phyloP scores from a whole-genome alignment of 2,888 invertebrate species.

The Adelphocoris suturalis region DNA sequence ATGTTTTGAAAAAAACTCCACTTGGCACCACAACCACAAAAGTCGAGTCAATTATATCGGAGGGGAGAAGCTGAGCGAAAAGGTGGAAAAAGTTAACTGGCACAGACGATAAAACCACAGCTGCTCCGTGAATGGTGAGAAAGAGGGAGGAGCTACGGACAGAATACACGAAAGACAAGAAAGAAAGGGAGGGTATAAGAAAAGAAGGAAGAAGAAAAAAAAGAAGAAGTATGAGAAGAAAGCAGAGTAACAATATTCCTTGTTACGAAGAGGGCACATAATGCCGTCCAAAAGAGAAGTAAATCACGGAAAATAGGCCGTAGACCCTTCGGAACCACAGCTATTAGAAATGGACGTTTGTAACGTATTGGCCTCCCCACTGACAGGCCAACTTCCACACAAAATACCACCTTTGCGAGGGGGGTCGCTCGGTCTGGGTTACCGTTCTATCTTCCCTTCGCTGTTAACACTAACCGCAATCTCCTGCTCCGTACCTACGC shows the following conservation, averaged over 20 bases:
- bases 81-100: conserved; percentile 39
- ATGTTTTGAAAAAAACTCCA: background rate
- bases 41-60: conserved; percentile 21
- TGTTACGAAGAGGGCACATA: conserved; percentile 60
- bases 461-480: conserved; percentile 60
- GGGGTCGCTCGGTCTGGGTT: background rate
- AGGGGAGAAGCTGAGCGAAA: background rate
- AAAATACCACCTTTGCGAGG: conserved; percentile 58
- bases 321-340: conserved; percentile 55
- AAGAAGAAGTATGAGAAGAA: conserved; percentile 46
- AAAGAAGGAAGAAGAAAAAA: conserved; percentile 14
- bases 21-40: background rate
- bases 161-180: background rate
- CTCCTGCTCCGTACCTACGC: conserved; percentile 35
- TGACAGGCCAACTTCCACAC: conserved; percentile 56
- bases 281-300: conserved; percentile 60
- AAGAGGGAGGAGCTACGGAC: background rate
- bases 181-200: background rate
- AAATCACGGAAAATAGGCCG: conserved; percentile 63
- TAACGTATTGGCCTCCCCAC: conserved; percentile 59
- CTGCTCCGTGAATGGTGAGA: conserved; percentile 15
- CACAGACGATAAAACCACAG: conserved; percentile 13
- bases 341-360: conserved; percentile 65
- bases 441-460: conserved; percentile 22
- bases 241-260: conserved; percentile 65